Evolutionary conservation across 2,888 invertebrate genomes (phyloP).

Genomic region (Spisula solida): DNA sequence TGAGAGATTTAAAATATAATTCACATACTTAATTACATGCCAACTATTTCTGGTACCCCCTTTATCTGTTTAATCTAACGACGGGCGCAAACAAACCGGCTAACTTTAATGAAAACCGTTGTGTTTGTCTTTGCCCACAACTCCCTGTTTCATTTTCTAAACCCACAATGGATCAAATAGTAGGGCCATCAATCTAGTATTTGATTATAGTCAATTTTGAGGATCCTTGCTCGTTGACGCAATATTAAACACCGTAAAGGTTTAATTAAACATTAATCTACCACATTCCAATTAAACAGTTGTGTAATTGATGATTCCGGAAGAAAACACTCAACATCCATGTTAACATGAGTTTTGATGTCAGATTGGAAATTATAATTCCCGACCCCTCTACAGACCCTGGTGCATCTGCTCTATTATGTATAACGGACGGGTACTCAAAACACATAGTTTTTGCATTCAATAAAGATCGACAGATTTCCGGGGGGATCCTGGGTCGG

Average conservation of each 20-base stretch:
- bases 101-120: neutral
- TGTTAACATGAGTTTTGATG: neutral
- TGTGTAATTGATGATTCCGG: neutral
- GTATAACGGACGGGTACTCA: too few relatives aligned
- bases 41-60: conserved; percentile 53
- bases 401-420: too few relatives aligned
- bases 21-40: conserved; percentile 62
- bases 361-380: neutral
- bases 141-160: conserved; percentile 16
- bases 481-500: too few relatives aligned
- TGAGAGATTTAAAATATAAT: conserved; percentile 66
- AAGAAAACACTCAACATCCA: neutral
- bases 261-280: conserved; percentile 27
- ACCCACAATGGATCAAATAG: conserved; percentile 16
- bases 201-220: conserved; percentile 21
- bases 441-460: too few relatives aligned
- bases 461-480: too few relatives aligned
- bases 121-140: neutral
- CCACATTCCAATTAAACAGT: neutral
- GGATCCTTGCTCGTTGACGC: neutral
- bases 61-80: conserved; percentile 44
- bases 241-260: conserved; percentile 1
- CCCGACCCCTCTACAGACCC: neutral
- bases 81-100: conserved; percentile 34
- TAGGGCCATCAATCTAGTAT: neutral